Base-by-base conservation (phyloP, 2,888 invertebrate species). In the Agonopterix alstromeriana region DNA sequence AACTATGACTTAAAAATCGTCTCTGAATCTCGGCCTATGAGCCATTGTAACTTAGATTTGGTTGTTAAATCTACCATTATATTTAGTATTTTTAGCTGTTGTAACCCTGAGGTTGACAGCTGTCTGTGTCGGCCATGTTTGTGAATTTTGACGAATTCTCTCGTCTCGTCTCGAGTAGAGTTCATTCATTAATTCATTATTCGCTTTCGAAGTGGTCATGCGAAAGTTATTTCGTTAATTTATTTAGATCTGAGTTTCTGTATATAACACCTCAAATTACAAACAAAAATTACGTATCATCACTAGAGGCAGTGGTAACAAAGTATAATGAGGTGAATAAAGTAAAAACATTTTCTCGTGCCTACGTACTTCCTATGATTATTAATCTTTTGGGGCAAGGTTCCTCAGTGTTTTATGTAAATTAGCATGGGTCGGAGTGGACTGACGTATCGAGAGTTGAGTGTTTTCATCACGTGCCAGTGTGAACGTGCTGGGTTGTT, bases 311-410 rank as follows among this genome's bases (percentile, higher is more conserved):
- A n/a, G 10, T 5, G n/a, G 38, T n/a, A 38, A 38, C 38, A 9
- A 38, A n/a, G 10, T 9, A 38, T n/a, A 38, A 67, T 70, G 64
- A 76, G 65, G 70, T 76, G 76, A 76, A 73, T 66, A 55, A 55
- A 65, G 64, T 74, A 67, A 79, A 77, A 80, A 80, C 73, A 75
- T 70, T 77, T 77, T 77, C 67, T 71, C 67, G 71, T 82, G 82
- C 74, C 73, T 82, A 81, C 82, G 83, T 87, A 80, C 77, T 79
- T 82, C 80, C 72, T 80, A 73, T 63, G 72, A 75, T 81, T 77
- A 82, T 82, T 76, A 79, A 80, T 82, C 69, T 81, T 78, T 77
- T 78, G 70, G 73, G 73, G 75, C 82, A 85, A 86, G 82, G 84
- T 77, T 82, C 77, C 76, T 70, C 61, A 66, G 63, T 78, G 70